phyloP scores from a whole-genome alignment of 2,113 vertebrate species.

The Enhydra lutris region DNA sequence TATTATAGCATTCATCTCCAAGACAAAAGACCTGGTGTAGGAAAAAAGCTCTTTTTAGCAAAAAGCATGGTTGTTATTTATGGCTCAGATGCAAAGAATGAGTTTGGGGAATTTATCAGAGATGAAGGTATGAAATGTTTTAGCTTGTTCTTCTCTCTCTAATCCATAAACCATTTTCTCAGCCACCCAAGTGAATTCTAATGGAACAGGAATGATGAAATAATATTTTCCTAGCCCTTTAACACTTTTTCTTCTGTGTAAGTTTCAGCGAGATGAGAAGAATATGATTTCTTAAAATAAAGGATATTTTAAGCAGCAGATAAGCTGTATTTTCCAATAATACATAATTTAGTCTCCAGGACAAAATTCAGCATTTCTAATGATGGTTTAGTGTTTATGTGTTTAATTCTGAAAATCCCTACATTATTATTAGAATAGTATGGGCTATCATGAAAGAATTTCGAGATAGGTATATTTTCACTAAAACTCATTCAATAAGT shows the following conservation, averaged over 20 bases:
- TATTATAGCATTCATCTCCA: conserved; percentile 91
- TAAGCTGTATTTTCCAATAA: conserved; percentile 25
- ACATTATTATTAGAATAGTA: not conserved
- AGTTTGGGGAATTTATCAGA: conserved; percentile 93
- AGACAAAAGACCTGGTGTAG: conserved; percentile 88
- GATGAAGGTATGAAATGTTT: conserved; percentile 92
- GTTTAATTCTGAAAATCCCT: not conserved
- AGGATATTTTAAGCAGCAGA: conserved; percentile 35
- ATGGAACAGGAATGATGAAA: conserved; percentile 91
- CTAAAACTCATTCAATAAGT: conserved; percentile 25
- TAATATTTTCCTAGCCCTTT: conserved; percentile 91
- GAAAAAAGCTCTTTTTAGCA: conserved; percentile 89
- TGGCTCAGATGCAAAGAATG: conserved; percentile 91
- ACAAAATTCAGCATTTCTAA: conserved; percentile 34
- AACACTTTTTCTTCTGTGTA: conserved; percentile 87
- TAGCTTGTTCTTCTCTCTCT: conserved; percentile 91
- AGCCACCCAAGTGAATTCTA: conserved; percentile 93
- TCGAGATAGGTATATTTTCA: conserved; percentile 24
- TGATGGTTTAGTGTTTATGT: not conserved
- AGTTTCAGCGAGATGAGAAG: conserved; percentile 78
- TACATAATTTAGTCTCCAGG: not conserved
- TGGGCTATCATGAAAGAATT: not conserved
- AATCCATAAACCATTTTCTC: conserved; percentile 93
- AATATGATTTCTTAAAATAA: conserved; percentile 77
- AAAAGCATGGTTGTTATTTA: conserved; percentile 91